Percentiles rank a stretch among this genome's conserved stretches.
Evolutionary conservation across 2,888 invertebrate genomes (phyloP).

Genomic region (Ophonus ardosiacus): DNA sequence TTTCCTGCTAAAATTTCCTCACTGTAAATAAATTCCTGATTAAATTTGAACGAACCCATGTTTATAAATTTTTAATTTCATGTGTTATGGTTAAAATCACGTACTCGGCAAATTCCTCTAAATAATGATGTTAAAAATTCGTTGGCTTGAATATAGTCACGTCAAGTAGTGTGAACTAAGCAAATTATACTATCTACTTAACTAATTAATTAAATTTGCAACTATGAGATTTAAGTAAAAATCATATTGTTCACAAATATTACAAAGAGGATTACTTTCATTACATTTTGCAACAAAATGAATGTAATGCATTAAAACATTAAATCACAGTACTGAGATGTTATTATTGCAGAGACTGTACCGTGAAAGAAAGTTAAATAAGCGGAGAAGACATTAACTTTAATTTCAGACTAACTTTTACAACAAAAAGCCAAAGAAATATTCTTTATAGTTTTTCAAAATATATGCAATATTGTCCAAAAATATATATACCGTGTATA

Average conservation of each 20-base stretch:
- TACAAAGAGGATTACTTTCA: constrained; percentile 6
- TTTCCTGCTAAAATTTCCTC: too few species aligned
- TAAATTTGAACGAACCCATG: neutral
- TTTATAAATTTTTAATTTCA: neutral
- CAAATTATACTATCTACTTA: constrained; percentile 11
- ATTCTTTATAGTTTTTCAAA: neutral
- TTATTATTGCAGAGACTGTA: neutral
- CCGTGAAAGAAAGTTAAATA: constrained; percentile 8
- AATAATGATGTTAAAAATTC: constrained; percentile 5
- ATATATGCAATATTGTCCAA: too few species aligned
- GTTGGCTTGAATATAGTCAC: neutral
- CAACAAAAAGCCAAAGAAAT: neutral
- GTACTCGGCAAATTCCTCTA: neutral
- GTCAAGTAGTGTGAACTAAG: constrained; percentile 11
- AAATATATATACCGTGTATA: too few species aligned
- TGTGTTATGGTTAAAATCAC: neutral
- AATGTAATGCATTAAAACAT: neutral
- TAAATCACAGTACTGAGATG: neutral
- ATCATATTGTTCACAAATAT: constrained; percentile 7
- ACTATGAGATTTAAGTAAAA: constrained; percentile 10
- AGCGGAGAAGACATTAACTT: neutral
- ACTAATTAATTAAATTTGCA: constrained; percentile 12
- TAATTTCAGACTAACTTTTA: neutral
- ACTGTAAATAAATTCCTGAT: too few species aligned
- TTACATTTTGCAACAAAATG: constrained; percentile 12